phyloP scores from a whole-genome alignment of 53 echinoderm and acorn worm species.

The Echinometra lucunter region DNA sequence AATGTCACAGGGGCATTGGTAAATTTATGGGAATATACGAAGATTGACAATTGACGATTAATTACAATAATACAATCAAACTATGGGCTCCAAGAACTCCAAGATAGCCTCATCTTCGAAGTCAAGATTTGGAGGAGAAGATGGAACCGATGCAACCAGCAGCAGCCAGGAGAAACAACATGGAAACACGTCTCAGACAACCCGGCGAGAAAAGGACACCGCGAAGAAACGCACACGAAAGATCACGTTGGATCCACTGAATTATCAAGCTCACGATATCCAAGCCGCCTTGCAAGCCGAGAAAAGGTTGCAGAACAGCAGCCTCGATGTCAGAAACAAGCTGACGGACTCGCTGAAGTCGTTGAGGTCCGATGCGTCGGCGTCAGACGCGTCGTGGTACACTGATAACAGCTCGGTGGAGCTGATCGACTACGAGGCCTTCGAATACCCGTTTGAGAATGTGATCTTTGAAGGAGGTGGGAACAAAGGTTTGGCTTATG shows the following conservation, averaged over 20 bases:
- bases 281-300: neutral
- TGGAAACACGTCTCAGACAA: neutral
- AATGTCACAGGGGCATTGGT: too few relatives aligned
- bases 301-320: neutral
- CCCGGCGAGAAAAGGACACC: neutral
- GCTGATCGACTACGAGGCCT: conserved; percentile 71
- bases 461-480: conserved; percentile 97
- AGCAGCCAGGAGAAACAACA: neutral
- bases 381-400: conserved; percentile 65
- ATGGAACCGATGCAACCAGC: neutral
- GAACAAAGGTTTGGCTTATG: conserved; percentile 91
- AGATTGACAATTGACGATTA: neutral
- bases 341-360: conserved; percentile 33
- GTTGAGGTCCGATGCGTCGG: conserved; percentile 3
- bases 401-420: conserved; percentile 75
- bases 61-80: too few relatives aligned
- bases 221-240: neutral
- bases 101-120: conserved; percentile 24
- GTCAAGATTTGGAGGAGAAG: neutral
- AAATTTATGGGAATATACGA: neutral
- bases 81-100: neutral
- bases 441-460: conserved; percentile 95
- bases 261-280: neutral
- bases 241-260: conserved; percentile 31
- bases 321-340: neutral